These are phyloP conservation scores for Carettochelys insculpta DNA, from an alignment of 2,113 vertebrate species.

Conservation along the genomic window DNA sequence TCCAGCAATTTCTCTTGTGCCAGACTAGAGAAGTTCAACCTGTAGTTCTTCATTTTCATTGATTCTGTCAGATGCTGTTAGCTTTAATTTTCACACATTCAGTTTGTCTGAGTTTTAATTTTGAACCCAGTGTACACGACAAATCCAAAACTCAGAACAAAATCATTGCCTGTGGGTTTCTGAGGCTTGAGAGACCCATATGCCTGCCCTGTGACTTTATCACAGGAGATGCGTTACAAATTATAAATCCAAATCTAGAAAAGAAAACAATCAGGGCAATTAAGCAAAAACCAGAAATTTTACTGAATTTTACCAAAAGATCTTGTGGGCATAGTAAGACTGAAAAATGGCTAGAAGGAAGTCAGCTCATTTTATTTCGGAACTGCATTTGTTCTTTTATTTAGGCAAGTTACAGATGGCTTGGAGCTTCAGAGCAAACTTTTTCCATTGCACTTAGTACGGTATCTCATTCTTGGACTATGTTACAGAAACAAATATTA, in stretches of 20 bases:
- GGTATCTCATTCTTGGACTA: neutral
- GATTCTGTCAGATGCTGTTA: neutral
- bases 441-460: neutral
- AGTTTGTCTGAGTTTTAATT: neutral
- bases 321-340: neutral
- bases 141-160: neutral
- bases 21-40: too few relatives aligned
- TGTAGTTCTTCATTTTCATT: too few relatives aligned
- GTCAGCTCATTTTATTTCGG: neutral
- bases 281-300: neutral
- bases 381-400: neutral
- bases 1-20: too few relatives aligned
- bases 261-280: neutral
- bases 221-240: neutral
- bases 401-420: neutral
- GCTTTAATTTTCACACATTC: neutral
- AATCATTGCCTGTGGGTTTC: neutral
- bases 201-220: neutral
- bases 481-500: neutral
- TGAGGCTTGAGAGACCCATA: neutral
- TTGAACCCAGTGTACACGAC: neutral
- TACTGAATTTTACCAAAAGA: neutral
- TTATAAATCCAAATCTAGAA: neutral
- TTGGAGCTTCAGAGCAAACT: neutral
- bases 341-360: neutral